A percentile compares a stretch with the other conserved stretches of the same genome.
These are phyloP conservation scores for Drosophila subpulchrella DNA, from an alignment of 1,140 invertebrate species.

Conservation along the genomic window DNA sequence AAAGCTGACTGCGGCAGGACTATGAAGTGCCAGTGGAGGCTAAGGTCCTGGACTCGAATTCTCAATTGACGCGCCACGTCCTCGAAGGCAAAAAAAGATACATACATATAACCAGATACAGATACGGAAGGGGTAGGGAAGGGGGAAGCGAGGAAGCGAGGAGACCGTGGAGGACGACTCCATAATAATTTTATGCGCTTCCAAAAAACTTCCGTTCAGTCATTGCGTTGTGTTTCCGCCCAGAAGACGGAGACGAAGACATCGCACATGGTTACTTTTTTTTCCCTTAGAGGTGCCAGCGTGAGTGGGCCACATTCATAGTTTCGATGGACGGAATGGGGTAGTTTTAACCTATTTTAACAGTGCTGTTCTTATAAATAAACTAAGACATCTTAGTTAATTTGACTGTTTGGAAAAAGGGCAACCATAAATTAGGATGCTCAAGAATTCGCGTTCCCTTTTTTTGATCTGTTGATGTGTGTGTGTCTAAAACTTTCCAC, in stretches of 20 bases:
- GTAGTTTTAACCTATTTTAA: too few relatives aligned
- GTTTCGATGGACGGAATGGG: too few relatives aligned
- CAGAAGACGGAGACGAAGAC: slow-evolving; percentile 44
- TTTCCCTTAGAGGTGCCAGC: neutral
- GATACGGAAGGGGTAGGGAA: slow-evolving; percentile 3
- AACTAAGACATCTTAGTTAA: neutral
- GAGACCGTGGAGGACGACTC: slow-evolving; percentile 54
- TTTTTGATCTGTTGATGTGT: too few relatives aligned
- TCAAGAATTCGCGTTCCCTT: neutral
- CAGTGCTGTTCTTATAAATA: too few relatives aligned
- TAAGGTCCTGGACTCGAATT: slow-evolving; percentile 51
- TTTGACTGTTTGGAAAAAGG: too few relatives aligned
- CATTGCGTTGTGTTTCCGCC: slow-evolving; percentile 77
- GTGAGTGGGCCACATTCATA: neutral
- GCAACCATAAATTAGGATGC: too few relatives aligned
- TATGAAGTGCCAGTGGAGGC: slow-evolving; percentile 64
- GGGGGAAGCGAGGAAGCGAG: neutral
- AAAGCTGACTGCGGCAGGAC: slow-evolving; percentile 56
- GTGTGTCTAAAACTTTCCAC: too few relatives aligned
- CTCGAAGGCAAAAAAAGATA: slow-evolving; percentile 23
- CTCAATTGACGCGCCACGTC: slow-evolving; percentile 72
- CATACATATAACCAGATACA: slow-evolving; percentile 22
- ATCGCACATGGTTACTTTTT: slow-evolving; percentile 40
- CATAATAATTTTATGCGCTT: slow-evolving; percentile 83
- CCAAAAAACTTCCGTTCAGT: slow-evolving; percentile 81